Percentiles rank a stretch among this genome's conserved stretches.
These are phyloP conservation scores for Poecile montanus DNA, from an alignment of 2,797 vertebrate genomes.

Conservation along the genomic window DNA sequence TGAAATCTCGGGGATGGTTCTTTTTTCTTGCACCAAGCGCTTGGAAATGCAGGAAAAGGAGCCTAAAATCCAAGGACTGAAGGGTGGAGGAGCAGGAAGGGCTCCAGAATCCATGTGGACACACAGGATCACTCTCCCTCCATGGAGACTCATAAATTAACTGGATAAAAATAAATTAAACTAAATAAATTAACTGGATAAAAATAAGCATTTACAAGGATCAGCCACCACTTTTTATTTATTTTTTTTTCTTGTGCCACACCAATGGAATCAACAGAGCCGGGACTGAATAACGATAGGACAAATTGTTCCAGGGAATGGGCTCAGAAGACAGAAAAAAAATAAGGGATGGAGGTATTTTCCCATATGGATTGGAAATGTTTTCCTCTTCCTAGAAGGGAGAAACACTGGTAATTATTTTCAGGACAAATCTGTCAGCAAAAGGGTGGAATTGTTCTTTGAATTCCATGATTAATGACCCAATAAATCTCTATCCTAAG, in stretches of 20 bases:
- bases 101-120: not conserved
- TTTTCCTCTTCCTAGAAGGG: not conserved
- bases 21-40: not conserved
- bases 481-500: not conserved
- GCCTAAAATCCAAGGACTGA: not conserved
- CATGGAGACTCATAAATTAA: not conserved
- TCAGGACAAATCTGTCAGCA: not conserved
- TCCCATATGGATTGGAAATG: not conserved
- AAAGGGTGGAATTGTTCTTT: not conserved
- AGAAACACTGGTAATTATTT: not conserved
- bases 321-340: not conserved
- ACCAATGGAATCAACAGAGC: not conserved
- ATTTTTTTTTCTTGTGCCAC: not conserved
- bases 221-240: not conserved
- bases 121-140: not conserved
- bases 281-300: accelerated
- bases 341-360: not conserved
- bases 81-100: not conserved
- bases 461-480: not conserved
- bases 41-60: not conserved
- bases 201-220: not conserved
- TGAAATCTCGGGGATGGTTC: not conserved
- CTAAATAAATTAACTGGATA: not conserved
- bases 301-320: not conserved
- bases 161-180: not conserved